Percentiles rank a stretch among this genome's conserved stretches.
Conservation (phyloP, 2,888 invertebrate genomes). For the Adela reaumurella region DNA sequence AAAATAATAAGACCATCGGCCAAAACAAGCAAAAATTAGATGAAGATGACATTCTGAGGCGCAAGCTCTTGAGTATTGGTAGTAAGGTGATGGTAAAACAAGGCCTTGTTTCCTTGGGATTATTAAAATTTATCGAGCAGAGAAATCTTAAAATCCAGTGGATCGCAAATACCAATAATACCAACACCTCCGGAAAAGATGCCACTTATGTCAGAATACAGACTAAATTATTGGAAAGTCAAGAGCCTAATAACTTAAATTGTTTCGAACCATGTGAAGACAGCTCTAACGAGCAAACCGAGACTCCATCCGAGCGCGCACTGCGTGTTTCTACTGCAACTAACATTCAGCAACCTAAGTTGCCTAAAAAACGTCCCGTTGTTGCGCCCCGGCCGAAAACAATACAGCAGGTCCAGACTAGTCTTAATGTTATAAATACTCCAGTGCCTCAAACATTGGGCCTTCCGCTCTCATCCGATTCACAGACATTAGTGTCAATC, state of each 20-base stretch:
- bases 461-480: too few relatives aligned
- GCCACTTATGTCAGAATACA: neutral
- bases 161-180: neutral
- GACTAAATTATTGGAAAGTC: neutral
- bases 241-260: neutral
- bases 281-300: too few relatives aligned
- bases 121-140: neutral
- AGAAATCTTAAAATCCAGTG: neutral
- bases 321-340: too few relatives aligned
- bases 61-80: neutral
- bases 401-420: too few relatives aligned
- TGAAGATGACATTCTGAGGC: neutral
- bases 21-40: neutral
- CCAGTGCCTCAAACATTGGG: too few relatives aligned
- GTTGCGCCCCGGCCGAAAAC: too few relatives aligned
- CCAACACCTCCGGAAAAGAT: too few relatives aligned
- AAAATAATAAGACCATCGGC: neutral
- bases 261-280: neutral
- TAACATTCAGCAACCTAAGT: too few relatives aligned
- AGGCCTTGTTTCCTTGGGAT: neutral
- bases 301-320: too few relatives aligned
- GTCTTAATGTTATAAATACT: too few relatives aligned
- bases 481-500: too few relatives aligned
- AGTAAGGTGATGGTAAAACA: neutral
- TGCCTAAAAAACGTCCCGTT: too few relatives aligned